A percentile compares a stretch with the other conserved stretches of the same genome.
These are phyloP conservation scores for Atherinosoma microstoma DNA, from an alignment of 2,797 vertebrate genomes.

Conservation along the genomic window DNA sequence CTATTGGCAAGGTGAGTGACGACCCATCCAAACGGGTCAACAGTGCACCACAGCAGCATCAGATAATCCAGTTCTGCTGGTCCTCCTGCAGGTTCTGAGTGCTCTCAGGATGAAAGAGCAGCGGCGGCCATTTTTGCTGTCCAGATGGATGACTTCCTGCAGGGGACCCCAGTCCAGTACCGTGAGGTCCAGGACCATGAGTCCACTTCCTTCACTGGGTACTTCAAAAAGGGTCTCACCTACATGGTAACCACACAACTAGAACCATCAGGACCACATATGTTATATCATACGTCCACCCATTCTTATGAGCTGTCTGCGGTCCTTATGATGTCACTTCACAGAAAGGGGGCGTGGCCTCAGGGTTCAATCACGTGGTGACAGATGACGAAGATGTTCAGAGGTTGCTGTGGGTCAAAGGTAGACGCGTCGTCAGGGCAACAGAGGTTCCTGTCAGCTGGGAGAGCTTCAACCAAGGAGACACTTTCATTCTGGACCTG, in stretches of 20 bases:
- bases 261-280: not conserved
- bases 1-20: constrained; percentile 88
- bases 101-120: constrained; percentile 88
- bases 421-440: constrained; percentile 66
- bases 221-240: constrained; percentile 92
- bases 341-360: constrained; percentile 76
- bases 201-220: constrained; percentile 87
- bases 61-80: constrained; percentile 15
- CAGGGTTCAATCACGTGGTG: constrained; percentile 66
- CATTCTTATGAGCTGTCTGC: too few relatives aligned
- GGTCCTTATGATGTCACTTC: constrained; percentile 6
- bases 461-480: constrained; percentile 77
- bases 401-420: constrained; percentile 74
- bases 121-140: constrained; percentile 89
- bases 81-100: constrained; percentile 81
- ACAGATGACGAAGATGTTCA: constrained; percentile 44
- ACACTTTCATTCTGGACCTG: constrained; percentile 79
- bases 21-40: too few relatives aligned
- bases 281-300: too few relatives aligned
- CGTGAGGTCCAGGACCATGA: constrained; percentile 90
- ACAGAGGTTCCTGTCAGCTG: constrained; percentile 72
- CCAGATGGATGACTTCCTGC: constrained; percentile 91
- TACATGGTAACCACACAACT: constrained; percentile 84
- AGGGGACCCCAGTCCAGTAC: constrained; percentile 87
- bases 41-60: too few relatives aligned